Evolutionary conservation across 2,888 invertebrate species (phyloP).

Genomic region (Cremastinae sp.): DNA sequence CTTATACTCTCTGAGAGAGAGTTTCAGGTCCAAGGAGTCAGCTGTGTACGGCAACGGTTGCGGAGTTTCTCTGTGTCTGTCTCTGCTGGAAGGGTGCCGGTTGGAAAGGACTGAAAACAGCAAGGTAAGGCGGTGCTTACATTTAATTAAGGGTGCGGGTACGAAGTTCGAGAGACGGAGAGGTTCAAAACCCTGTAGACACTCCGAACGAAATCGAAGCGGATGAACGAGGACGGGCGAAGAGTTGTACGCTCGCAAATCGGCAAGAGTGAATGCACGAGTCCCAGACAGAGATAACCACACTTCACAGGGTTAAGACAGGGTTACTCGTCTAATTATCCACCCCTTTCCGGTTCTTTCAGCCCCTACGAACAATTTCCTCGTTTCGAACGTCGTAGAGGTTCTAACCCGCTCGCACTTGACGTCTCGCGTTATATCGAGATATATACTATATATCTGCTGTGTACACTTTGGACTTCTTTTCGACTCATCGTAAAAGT

Average conservation of each 20-base stretch:
- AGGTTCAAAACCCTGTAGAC: slow-evolving; percentile 3
- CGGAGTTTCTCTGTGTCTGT: slow-evolving; percentile 37
- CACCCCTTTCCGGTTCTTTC: slow-evolving; percentile 63
- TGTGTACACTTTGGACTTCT: background rate
- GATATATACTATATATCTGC: slow-evolving; percentile 13
- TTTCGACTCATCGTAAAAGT: background rate
- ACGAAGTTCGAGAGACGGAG: slow-evolving; percentile 56
- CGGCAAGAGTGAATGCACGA: slow-evolving; percentile 40
- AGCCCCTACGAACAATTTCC: slow-evolving; percentile 60
- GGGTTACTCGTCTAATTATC: slow-evolving; percentile 78
- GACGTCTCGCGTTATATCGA: no score
- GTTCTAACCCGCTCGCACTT: slow-evolving; percentile 2
- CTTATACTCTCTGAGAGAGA: slow-evolving; percentile 36
- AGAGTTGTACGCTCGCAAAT: slow-evolving; percentile 45
- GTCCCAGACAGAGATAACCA: slow-evolving; percentile 42
- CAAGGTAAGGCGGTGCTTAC: slow-evolving; percentile 75
- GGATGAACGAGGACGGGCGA: slow-evolving; percentile 51
- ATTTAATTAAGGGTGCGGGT: slow-evolving; percentile 77
- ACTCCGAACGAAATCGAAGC: slow-evolving; percentile 15
- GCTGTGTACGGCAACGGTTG: slow-evolving; percentile 11
- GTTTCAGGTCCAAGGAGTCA: slow-evolving; percentile 32
- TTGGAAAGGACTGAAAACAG: slow-evolving; percentile 64
- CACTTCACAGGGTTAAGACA: slow-evolving; percentile 63
- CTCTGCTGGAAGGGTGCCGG: slow-evolving; percentile 39
- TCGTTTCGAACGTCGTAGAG: slow-evolving; percentile 43